These are phyloP conservation scores for Chymomyza caudatula DNA, from an alignment of 2,888 invertebrate genomes.

Conservation along the genomic window DNA sequence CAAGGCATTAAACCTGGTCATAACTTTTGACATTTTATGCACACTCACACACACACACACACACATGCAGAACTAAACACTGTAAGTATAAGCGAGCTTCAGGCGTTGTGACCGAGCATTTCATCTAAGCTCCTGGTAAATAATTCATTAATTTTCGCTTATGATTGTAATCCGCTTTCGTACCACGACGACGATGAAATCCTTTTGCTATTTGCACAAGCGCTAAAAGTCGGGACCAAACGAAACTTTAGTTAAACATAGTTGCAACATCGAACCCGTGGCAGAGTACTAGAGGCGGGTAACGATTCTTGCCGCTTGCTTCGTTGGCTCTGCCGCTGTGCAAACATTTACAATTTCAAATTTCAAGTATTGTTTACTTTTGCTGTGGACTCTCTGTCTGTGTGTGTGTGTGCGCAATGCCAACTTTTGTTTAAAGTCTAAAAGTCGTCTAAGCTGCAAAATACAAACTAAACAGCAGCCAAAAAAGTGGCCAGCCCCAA, in stretches of 20 bases:
- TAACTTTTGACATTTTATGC: conserved; percentile 46
- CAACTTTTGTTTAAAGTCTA: conserved; percentile 50
- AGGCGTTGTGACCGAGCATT: background rate
- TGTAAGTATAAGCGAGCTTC: too few relatives aligned
- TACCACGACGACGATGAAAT: conserved; percentile 35
- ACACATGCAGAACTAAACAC: too few relatives aligned
- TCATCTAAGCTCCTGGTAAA: conserved; percentile 71
- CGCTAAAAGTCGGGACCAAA: conserved; percentile 16
- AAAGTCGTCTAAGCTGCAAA: conserved; percentile 36
- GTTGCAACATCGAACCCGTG: conserved; percentile 17
- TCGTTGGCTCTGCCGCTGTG: conserved; percentile 33
- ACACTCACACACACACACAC: too few relatives aligned
- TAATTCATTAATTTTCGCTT: conserved; percentile 74
- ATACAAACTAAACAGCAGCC: conserved; percentile 25
- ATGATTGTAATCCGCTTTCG: conserved; percentile 71
- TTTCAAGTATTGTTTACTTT: conserved; percentile 63
- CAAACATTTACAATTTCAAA: conserved; percentile 71
- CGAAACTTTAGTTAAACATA: conserved; percentile 64
- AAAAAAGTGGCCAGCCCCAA: conserved; percentile 3
- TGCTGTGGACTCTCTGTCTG: background rate
- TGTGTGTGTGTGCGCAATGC: conserved; percentile 4
- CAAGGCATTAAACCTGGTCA: conserved; percentile 40
- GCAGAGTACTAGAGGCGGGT: background rate
- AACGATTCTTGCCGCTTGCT: conserved; percentile 25
- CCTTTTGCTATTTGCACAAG: conserved; percentile 62